A percentile compares a stretch with the other conserved stretches of the same genome.
These are phyloP conservation scores for Lacerta bilineata DNA, from an alignment of 2,797 vertebrate species.

Conservation along the genomic window DNA sequence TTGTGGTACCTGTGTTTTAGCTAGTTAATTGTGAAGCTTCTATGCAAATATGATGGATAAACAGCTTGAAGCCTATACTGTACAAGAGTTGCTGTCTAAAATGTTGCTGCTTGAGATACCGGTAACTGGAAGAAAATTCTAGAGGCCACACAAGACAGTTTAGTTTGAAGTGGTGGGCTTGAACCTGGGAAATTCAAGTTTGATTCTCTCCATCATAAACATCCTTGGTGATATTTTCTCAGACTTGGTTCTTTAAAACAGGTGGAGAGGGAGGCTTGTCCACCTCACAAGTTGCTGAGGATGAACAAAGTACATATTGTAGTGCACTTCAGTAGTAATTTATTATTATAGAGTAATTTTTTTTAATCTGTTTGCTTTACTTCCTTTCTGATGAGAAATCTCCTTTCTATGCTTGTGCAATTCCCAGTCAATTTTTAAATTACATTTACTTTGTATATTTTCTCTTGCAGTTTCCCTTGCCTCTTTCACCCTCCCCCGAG, in stretches of 20 bases:
- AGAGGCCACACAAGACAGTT: neutral
- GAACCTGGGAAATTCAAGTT: neutral
- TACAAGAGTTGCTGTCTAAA: neutral
- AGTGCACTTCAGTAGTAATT: neutral
- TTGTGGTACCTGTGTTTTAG: neutral
- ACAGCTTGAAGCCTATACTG: neutral
- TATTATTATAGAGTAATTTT: neutral
- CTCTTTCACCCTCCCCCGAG: neutral
- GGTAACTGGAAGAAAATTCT: neutral
- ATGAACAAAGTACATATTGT: neutral
- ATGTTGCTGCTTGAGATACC: neutral
- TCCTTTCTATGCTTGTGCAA: neutral
- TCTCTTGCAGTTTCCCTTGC: neutral
- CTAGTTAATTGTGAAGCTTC: neutral
- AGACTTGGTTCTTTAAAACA: neutral
- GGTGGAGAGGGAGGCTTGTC: neutral
- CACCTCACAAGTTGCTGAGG: neutral
- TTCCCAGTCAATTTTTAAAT: neutral
- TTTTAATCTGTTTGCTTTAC: neutral
- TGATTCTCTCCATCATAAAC: neutral
- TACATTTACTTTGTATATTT: neutral
- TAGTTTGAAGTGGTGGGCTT: neutral
- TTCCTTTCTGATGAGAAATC: conserved; percentile 1
- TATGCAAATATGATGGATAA: neutral
- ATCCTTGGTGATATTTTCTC: neutral